Base-by-base conservation (phyloP, 2,113 vertebrate genomes). In the Pituophis catenifer region DNA sequence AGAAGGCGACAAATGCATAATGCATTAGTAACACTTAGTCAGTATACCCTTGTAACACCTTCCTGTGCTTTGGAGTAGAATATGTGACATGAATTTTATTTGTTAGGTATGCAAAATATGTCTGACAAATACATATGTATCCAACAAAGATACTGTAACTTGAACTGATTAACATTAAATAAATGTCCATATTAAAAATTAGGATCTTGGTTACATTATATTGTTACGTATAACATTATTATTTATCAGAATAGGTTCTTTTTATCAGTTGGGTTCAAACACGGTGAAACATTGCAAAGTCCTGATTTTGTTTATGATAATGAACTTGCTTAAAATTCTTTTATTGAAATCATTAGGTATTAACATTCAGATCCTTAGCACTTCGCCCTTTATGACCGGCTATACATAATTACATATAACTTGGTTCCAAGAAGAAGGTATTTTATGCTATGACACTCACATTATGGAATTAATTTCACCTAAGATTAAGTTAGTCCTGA, bases 11-110 rank as follows among this genome's bases (percentile, higher is more conserved):
- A 96, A 97, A 97, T 94, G 94, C 95, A 52, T 96, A 97, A 97
- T 98, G 97, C 97, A 97, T 96, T 95, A 97, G 95, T 91, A 94
- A 95, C 94, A 95, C 95, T 96, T 90, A 97, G 95, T 94, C 96
- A 95, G 94, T 95, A 96, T 94, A 96, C 96, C 94, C 95, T 97
- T 96, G 90, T 93, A 96, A 89, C 94, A 24, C 93, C 91, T 96
- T 95, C 94, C 95, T 94, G 95, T 96, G 95, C 91, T 95, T 93
- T 89, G 58, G 92, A 95, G 93, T 93, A 94, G 97, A 97, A 95
- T 92, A 97, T 33, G 89, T 92, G 93, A 96, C 94, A 93, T 59
- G 94, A 97, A 97, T 95, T 95, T 50, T 92, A 92, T 38, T 95
- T 97, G 92, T 11, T 97, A 91, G 70, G 90, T 90, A 94, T 0